Conservation (phyloP, 1,140 invertebrate genomes). For the Zophobas atratus region DNA sequence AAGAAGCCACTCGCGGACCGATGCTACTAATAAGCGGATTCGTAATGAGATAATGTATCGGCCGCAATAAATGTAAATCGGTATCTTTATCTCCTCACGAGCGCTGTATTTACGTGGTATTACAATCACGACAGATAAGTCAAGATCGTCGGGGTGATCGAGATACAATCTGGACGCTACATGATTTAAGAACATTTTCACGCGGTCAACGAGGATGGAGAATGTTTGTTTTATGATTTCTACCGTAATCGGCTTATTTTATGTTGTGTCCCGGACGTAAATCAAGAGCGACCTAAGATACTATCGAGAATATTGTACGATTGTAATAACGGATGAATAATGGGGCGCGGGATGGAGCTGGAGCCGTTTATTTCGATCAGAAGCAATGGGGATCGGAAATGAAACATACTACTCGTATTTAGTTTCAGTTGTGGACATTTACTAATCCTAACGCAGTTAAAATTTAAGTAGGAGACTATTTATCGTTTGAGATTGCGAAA, state of each 20-base stretch:
- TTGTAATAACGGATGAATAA: conserved; percentile 18
- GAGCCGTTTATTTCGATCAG: neutral
- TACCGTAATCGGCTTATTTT: conserved; percentile 46
- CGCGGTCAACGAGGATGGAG: conserved; percentile 27
- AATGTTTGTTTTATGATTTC: conserved; percentile 52
- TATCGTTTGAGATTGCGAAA: neutral
- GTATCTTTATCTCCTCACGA: conserved; percentile 52
- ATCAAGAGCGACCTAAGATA: conserved; percentile 29
- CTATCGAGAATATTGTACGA: conserved; percentile 18
- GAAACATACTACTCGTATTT: too few species aligned
- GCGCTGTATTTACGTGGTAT: conserved; percentile 52
- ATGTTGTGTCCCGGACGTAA: conserved; percentile 31
- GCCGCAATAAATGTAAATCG: conserved; percentile 48
- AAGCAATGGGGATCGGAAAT: too few species aligned
- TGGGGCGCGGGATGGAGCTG: neutral
- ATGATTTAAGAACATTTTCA: conserved; percentile 54
- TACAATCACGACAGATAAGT: conserved; percentile 53
- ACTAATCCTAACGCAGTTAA: neutral
- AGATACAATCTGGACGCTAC: conserved; percentile 52
- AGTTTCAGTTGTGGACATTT: too few species aligned
- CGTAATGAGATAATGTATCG: conserved; percentile 43
- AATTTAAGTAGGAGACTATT: conserved; percentile 9
- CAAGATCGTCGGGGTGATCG: conserved; percentile 47
- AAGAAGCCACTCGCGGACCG: neutral
- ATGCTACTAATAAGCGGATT: conserved; percentile 5